These are phyloP conservation scores for Euglossa dilemma DNA, from an alignment of 1,140 invertebrate species.

Conservation along the genomic window DNA sequence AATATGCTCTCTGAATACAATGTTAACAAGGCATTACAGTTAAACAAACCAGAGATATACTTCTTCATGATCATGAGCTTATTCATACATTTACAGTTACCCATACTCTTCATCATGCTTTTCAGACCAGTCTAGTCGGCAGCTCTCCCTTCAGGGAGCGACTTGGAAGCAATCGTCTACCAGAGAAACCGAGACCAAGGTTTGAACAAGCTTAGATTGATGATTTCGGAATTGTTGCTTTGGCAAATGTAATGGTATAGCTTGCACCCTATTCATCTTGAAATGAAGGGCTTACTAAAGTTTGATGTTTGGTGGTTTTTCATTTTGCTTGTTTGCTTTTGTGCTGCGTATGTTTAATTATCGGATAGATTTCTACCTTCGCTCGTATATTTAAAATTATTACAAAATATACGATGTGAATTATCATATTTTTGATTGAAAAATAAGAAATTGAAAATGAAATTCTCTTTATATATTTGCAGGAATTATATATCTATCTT, in stretches of 20 bases:
- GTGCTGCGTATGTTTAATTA: constrained; percentile 14
- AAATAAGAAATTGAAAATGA: not conserved
- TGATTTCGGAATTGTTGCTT: constrained; percentile 65
- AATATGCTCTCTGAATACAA: constrained; percentile 27
- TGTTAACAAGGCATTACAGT: constrained; percentile 54
- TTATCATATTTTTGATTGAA: not conserved
- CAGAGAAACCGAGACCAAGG: constrained; percentile 91
- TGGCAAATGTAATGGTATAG: constrained; percentile 52
- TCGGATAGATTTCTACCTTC: not conserved
- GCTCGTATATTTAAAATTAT: not conserved
- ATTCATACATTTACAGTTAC: constrained; percentile 63
- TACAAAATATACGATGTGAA: not conserved
- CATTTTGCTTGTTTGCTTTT: constrained; percentile 46
- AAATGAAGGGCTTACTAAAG: constrained; percentile 42
- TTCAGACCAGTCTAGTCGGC: constrained; percentile 83
- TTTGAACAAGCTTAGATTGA: constrained; percentile 82
- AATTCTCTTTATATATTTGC: not conserved
- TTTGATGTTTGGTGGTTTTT: constrained; percentile 54
- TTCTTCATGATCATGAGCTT: constrained; percentile 63
- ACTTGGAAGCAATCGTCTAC: constrained; percentile 91
- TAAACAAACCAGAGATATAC: constrained; percentile 56
- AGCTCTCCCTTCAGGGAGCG: constrained; percentile 93
- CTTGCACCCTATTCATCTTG: constrained; percentile 50
- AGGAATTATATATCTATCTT: not conserved
- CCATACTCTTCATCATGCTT: constrained; percentile 72